Conservation (phyloP, 2,113 vertebrate genomes). For the Catagonus wagneri region DNA sequence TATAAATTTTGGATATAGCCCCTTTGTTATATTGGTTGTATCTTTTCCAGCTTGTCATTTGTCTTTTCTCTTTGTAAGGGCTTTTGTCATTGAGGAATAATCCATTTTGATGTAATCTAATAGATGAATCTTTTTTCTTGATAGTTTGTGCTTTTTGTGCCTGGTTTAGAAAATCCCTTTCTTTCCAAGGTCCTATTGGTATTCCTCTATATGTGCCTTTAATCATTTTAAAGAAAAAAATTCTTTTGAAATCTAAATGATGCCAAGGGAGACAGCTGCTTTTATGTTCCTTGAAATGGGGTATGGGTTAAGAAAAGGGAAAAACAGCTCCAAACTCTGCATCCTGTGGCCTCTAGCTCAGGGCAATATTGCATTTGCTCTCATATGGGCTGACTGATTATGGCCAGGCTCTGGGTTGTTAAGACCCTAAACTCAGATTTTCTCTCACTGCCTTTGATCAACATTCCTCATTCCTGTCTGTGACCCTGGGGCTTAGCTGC, state of each 20-base stretch:
- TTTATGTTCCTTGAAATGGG: background rate
- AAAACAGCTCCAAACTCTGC: background rate
- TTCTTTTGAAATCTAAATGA: background rate
- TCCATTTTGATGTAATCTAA: background rate
- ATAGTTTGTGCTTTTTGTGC: background rate
- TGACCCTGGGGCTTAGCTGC: background rate
- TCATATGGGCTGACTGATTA: background rate
- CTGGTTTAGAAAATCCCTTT: background rate
- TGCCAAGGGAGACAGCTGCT: background rate
- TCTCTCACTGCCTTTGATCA: conserved; percentile 37
- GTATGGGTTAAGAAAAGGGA: background rate
- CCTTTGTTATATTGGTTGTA: background rate
- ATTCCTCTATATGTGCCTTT: background rate
- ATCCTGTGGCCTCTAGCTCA: background rate
- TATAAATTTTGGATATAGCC: conserved; percentile 8
- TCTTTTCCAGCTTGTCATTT: background rate
- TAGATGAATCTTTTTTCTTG: background rate
- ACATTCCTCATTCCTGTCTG: background rate
- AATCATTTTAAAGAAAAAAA: background rate
- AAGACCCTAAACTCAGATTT: background rate
- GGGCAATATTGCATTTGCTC: background rate
- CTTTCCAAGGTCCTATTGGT: background rate
- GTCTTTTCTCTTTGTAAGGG: background rate
- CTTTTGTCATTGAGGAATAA: background rate
- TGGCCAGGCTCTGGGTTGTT: background rate